phyloP scores from a whole-genome alignment of 2,888 invertebrate species.

The Noctuana brunneofusca region DNA sequence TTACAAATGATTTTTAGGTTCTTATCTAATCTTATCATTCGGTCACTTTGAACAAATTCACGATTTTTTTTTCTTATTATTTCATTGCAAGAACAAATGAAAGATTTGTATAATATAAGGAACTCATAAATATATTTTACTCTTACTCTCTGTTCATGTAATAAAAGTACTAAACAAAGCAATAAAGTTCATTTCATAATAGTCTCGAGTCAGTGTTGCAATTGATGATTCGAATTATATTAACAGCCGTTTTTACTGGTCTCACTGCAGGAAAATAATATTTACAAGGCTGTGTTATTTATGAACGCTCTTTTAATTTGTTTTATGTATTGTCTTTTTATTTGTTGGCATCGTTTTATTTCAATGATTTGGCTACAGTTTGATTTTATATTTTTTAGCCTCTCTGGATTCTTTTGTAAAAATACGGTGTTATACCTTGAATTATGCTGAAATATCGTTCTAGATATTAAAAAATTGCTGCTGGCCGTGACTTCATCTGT shows the following conservation, averaged over 20 bases:
- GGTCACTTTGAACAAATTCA: too few species aligned
- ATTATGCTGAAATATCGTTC: too few species aligned
- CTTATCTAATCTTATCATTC: too few species aligned
- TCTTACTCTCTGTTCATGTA: too few species aligned
- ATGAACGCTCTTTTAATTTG: neutral
- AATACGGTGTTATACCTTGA: too few species aligned
- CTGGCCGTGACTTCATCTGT: too few species aligned
- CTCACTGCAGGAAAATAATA: constrained; percentile 1
- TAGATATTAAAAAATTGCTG: too few species aligned
- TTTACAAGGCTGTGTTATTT: constrained; percentile 4
- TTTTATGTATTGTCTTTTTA: neutral
- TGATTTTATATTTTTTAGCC: neutral
- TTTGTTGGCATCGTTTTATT: neutral
- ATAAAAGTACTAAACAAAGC: neutral
- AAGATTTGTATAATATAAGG: too few species aligned
- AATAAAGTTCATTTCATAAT: constrained; percentile 7
- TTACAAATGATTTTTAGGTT: too few species aligned
- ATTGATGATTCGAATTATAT: neutral
- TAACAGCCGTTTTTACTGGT: constrained; percentile 3
- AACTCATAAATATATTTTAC: too few species aligned
- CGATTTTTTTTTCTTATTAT: too few species aligned
- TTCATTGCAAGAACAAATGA: too few species aligned
- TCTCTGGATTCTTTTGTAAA: neutral
- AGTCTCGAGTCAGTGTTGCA: constrained; percentile 2
- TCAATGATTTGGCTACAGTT: neutral